Evolutionary conservation across 1,140 invertebrate genomes (phyloP).

Genomic region (Drosophila tropicalis): DNA sequence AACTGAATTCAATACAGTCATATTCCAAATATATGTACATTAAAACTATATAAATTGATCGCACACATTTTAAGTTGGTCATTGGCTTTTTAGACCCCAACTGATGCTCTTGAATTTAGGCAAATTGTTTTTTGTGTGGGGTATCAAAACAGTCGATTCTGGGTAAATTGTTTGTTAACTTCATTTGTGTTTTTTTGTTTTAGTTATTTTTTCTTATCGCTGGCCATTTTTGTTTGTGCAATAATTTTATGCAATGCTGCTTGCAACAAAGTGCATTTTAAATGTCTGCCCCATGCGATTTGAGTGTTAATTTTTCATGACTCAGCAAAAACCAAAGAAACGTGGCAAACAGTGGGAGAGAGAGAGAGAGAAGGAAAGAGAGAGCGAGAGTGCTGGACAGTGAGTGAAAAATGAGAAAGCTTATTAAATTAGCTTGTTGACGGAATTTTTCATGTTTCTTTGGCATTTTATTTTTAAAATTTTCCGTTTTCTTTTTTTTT

Average conservation of each 20-base stretch:
- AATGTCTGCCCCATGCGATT: slow-evolving; percentile 60
- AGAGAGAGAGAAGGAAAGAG: neutral
- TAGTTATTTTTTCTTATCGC: slow-evolving; percentile 40
- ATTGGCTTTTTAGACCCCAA: too few relatives aligned
- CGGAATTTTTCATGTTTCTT: slow-evolving; percentile 5
- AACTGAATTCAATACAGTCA: too few relatives aligned
- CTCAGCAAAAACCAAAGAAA: slow-evolving; percentile 27
- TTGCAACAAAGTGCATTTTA: slow-evolving; percentile 77
- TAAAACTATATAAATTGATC: too few relatives aligned
- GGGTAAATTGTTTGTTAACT: neutral
- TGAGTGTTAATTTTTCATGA: slow-evolving; percentile 73
- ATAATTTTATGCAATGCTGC: slow-evolving; percentile 52
- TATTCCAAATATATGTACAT: too few relatives aligned
- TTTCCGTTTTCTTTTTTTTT: neutral
- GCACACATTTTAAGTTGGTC: too few relatives aligned
- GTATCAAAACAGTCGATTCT: slow-evolving; percentile 8
- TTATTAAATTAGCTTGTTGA: slow-evolving; percentile 40
- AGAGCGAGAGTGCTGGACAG: neutral
- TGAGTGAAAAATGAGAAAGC: slow-evolving; percentile 7
- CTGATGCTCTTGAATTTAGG: too few relatives aligned
- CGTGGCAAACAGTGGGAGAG: slow-evolving; percentile 1
- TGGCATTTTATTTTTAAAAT: neutral
- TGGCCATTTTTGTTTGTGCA: slow-evolving; percentile 53
- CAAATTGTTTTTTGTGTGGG: neutral
- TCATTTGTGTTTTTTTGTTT: slow-evolving; percentile 1